These are phyloP conservation scores for Cnemophilus loriae DNA, from an alignment of 2,113 vertebrate genomes.

Conservation along the genomic window DNA sequence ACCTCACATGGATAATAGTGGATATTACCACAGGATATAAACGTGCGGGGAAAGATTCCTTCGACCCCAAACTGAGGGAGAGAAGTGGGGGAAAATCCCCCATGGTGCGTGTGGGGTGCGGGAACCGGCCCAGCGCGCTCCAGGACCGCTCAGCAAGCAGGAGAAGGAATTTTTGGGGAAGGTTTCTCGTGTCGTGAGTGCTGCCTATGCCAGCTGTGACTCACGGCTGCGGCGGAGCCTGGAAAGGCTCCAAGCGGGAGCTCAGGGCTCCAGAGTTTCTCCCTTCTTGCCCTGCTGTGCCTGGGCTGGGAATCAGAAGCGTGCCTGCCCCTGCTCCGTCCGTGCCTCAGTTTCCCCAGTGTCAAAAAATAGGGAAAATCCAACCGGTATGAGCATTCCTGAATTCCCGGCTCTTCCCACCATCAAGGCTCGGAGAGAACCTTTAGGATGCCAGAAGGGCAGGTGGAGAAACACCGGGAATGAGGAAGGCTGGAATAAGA, in stretches of 20 bases:
- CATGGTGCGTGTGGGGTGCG: fast-evolving
- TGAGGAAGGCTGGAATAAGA: neutral
- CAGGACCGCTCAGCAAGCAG: neutral
- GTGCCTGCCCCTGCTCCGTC: fast-evolving
- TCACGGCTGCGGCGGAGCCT: neutral
- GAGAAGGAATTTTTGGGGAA: neutral
- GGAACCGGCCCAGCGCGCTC: neutral
- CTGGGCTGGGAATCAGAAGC: neutral
- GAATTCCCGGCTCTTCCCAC: neutral
- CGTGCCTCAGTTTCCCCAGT: neutral
- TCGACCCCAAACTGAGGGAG: neutral
- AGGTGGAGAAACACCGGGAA: neutral
- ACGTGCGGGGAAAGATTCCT: fast-evolving
- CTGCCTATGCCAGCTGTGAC: conserved; percentile 31
- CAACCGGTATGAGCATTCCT: fast-evolving
- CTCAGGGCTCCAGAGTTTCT: neutral
- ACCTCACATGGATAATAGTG: fast-evolving
- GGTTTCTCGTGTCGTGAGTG: neutral
- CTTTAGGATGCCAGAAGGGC: neutral
- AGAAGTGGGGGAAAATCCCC: fast-evolving
- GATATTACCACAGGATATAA: fast-evolving
- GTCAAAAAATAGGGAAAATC: neutral
- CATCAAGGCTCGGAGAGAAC: fast-evolving
- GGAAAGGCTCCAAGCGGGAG: neutral
- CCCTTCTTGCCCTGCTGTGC: neutral